A percentile compares a stretch with the other conserved stretches of the same genome.
These are phyloP conservation scores for Nymphalis c-album DNA, from an alignment of 2,888 invertebrate genomes.

Conservation along the genomic window DNA sequence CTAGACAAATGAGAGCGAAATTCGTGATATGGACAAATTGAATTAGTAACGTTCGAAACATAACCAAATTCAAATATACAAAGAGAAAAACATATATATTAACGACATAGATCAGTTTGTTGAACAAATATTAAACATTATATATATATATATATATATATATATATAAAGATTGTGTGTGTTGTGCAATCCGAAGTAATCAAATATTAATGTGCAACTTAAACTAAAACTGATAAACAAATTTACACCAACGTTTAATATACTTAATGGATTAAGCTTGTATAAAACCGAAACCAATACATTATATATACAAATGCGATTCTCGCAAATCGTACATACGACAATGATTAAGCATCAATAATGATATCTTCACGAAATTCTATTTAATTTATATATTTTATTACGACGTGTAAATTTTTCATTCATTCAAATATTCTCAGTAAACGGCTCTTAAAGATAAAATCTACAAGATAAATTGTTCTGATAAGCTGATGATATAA, in stretches of 20 bases:
- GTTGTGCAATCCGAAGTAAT: too few relatives aligned
- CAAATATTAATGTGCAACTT: too few relatives aligned
- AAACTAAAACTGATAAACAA: neutral
- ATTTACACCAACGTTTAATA: neutral
- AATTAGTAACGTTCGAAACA: too few relatives aligned
- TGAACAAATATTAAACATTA: too few relatives aligned
- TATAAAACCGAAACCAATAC: too few relatives aligned
- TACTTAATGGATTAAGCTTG: too few relatives aligned
- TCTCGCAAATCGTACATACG: neutral
- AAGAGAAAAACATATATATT: too few relatives aligned
- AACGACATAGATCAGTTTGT: too few relatives aligned
- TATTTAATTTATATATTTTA: constrained; percentile 9
- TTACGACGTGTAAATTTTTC: constrained; percentile 20
- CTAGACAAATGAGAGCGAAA: constrained; percentile 25
- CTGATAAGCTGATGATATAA: constrained; percentile 30
- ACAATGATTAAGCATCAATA: constrained; percentile 14
- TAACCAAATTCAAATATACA: too few relatives aligned
- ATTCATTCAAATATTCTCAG: constrained; percentile 21
- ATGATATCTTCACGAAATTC: constrained; percentile 5
- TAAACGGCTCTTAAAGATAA: constrained; percentile 27
- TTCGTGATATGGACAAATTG: too few relatives aligned
- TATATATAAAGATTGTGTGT: too few relatives aligned
- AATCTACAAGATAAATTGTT: constrained; percentile 34
- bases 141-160: too few relatives aligned
- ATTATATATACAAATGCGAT: neutral